Evolutionary conservation across 1,140 invertebrate genomes (phyloP), one percentile per base, ranked within the genome.

Genomic region (Cardiocondyla obscurior): DNA sequence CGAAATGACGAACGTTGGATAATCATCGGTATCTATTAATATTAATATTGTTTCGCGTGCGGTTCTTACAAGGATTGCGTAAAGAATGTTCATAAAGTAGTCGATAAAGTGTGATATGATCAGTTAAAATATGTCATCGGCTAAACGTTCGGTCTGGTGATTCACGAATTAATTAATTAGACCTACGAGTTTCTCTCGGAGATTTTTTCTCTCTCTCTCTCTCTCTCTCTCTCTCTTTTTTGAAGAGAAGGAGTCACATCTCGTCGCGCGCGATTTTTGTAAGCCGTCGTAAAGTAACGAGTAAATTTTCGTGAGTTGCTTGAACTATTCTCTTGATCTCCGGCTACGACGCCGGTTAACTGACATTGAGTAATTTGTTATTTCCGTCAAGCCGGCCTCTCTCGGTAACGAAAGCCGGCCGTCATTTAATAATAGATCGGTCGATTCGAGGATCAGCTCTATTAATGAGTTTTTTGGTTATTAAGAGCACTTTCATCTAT

Each of bases 361-460:
- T 67, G 74, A 79, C 74, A 79, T 49, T 46, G 62, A 42, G 74
- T 69, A 79, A 79, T 79, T 53, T 79, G 74, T 79, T 79, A 69
- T 79, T 79, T 79, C 74, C 74, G 74, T 33, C 74, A 33, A 53
- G 12, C 14, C 42, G 44, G 22, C 62, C 57, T 53, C 69, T 72
- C 36, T 44, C 22, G 60, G 46, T 51, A 55, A 79, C 49, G 49
- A 74, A 74, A 19, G 39, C n/a, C 16, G 14, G 33, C 19, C 25
- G 22, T 79, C 62, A 16, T 46, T 62, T 79, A 69, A 79, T 79
- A 79, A 42, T 69, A 69, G 33, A 53, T 42, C 46, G 22, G 36
- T 12, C 46, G 33, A 39, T 51, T 65, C 60, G 44, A 28, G 19
- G n/a, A 16, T 14, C 19, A 16, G n/a, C 42, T 65, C 30, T 4